Evolutionary conservation across 2,113 vertebrate genomes (phyloP), one percentile per base, ranked within the genome.

Genomic region (Bostrychus sinensis): DNA sequence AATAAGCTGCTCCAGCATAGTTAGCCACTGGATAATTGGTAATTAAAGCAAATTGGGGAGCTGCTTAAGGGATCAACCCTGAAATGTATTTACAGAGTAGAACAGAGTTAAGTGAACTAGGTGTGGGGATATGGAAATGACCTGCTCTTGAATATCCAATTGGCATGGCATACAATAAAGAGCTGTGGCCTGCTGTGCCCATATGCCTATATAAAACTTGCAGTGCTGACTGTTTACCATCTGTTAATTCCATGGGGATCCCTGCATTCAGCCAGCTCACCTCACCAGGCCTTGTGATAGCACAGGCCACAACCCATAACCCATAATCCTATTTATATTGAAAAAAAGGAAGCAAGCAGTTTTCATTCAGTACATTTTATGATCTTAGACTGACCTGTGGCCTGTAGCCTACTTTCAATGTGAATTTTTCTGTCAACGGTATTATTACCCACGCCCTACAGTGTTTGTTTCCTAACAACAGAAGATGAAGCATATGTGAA

Each of bases 401-500:
- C 42, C 57, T 39, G 37, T 39, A 39, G 30, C 30, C 30, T 30
- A 4, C 4, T 30, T 7, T 32, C 30, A 32, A 1, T 32, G 30
- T 32, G 8, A 7, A 32, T 3, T 32, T 5, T 8, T 89, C 91
- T 93, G 91, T 93, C 88, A 94, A 94, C 78, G 88, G 81, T 83
- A 84, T 84, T 80, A 82, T 83, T 77, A 84, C 70, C 76, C 80
- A 86, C 80, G 82, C 72, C 86, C 77, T 85, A 70, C 61, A 80
- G 83, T 78, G n/a, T n/a, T n/a, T n/a, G n/a, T n/a, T n/a, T n/a
- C n/a, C n/a, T n/a, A n/a, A n/a, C 57, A 90, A 92, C 82, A 92
- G 93, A 55, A 93, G 91, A 93, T n/a, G 91, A 76, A 92, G 74
- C 80, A 80, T 43, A 91, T 86, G 78, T 5, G 88, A 55, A 90